phyloP scores from a whole-genome alignment of 2,888 invertebrate species.

The Magallana nippona region DNA sequence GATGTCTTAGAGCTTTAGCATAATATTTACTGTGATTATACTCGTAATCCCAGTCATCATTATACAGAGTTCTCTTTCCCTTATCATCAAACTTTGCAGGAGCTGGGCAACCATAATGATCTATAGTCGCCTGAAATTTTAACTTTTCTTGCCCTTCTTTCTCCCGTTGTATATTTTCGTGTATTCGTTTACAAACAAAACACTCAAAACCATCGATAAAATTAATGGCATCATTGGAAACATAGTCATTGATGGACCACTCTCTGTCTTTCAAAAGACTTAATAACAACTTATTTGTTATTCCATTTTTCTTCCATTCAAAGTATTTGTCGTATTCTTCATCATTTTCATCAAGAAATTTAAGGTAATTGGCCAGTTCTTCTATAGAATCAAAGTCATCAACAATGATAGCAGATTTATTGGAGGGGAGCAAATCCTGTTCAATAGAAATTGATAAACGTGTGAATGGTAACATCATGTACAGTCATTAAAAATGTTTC shows the following conservation, averaged over 20 bases:
- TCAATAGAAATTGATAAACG: conserved; percentile 29
- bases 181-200: conserved; percentile 70
- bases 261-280: conserved; percentile 60
- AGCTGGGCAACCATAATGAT: conserved; percentile 82
- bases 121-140: conserved; percentile 54
- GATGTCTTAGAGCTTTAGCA: conserved; percentile 46
- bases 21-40: conserved; percentile 40
- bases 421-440: conserved; percentile 73
- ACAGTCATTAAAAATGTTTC: neutral
- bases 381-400: conserved; percentile 71
- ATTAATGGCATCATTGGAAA: conserved; percentile 42
- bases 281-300: conserved; percentile 66
- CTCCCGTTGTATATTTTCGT: conserved; percentile 62
- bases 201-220: conserved; percentile 70
- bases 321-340: conserved; percentile 69
- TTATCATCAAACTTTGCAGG: conserved; percentile 76
- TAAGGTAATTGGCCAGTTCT: conserved; percentile 69
- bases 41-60: conserved; percentile 40
- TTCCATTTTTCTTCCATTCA: conserved; percentile 62
- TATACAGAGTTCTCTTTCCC: conserved; percentile 57
- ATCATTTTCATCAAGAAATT: conserved; percentile 70
- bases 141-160: conserved; percentile 49
- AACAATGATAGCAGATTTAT: conserved; percentile 70
- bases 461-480: neutral
- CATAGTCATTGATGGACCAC: conserved; percentile 57